Conservation (phyloP, 1,140 invertebrate species). For the Diorhabda sublineata region DNA sequence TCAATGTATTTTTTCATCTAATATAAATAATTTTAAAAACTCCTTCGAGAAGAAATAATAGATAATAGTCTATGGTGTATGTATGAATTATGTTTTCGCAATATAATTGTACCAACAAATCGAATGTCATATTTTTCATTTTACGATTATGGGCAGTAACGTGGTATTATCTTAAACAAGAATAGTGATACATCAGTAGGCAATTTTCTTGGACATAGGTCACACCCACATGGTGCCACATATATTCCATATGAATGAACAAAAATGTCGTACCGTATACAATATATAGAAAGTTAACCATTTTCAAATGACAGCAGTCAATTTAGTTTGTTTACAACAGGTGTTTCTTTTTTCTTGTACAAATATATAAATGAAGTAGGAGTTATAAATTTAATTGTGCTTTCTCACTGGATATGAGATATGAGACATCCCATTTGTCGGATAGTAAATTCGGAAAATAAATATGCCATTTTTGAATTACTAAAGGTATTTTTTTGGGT, state of each 20-base stretch:
- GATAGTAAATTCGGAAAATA: too few species aligned
- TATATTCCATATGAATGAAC: background rate
- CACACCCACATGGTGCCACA: background rate
- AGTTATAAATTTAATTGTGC: background rate
- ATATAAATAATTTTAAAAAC: too few species aligned
- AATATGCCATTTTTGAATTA: too few species aligned
- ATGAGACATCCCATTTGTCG: too few species aligned
- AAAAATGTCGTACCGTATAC: background rate
- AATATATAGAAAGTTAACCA: background rate
- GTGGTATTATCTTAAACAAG: background rate
- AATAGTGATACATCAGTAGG: background rate
- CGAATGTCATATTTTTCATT: conserved; percentile 1
- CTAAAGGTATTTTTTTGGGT: too few species aligned
- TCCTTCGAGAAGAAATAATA: too few species aligned
- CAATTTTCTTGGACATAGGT: background rate
- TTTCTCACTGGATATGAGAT: too few species aligned
- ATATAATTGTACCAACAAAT: background rate
- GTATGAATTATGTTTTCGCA: background rate
- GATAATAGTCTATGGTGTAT: too few species aligned
- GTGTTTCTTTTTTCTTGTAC: background rate
- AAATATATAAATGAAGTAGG: background rate
- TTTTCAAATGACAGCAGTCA: background rate
- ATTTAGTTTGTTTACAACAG: background rate
- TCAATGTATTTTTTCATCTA: too few species aligned
- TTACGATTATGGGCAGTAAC: background rate